phyloP scores from a whole-genome alignment of 2,888 invertebrate genomes.

The Polydrusus tereticollis region DNA sequence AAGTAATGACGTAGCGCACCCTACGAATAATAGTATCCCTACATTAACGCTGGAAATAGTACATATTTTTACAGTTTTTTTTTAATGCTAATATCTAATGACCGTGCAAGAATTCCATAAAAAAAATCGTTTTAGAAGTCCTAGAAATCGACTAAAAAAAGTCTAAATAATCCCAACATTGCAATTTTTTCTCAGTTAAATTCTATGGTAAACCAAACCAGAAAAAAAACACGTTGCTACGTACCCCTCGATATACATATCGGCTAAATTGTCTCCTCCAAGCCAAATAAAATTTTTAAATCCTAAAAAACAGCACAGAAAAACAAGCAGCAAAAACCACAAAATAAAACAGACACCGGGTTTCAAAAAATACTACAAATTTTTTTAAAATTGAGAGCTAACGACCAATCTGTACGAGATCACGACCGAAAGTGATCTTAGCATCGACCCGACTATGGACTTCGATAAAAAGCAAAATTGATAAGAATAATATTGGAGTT shows the following conservation, averaged over 20 bases:
- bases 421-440: constrained; percentile 32
- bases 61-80: too few species aligned
- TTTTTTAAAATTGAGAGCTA: constrained; percentile 8
- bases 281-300: constrained; percentile 33
- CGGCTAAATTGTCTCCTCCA: constrained; percentile 40
- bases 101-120: too few species aligned
- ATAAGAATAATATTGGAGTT: constrained; percentile 23
- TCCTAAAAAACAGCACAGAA: constrained; percentile 23
- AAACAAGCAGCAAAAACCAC: constrained; percentile 25
- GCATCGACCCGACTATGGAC: constrained; percentile 8
- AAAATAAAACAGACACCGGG: constrained; percentile 2
- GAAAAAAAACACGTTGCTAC: constrained; percentile 2
- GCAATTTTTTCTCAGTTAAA: background rate
- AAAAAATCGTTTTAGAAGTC: too few species aligned
- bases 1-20: too few species aligned
- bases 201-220: background rate
- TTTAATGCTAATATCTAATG: too few species aligned
- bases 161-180: too few species aligned
- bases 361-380: constrained; percentile 11
- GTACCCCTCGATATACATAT: constrained; percentile 48
- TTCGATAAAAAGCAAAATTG: constrained; percentile 29
- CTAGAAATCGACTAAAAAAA: too few species aligned
- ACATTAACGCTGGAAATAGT: too few species aligned
- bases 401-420: constrained; percentile 5
- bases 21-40: too few species aligned